Base-by-base conservation (phyloP, 2,113 vertebrate species). In the Recurvirostra avosetta region DNA sequence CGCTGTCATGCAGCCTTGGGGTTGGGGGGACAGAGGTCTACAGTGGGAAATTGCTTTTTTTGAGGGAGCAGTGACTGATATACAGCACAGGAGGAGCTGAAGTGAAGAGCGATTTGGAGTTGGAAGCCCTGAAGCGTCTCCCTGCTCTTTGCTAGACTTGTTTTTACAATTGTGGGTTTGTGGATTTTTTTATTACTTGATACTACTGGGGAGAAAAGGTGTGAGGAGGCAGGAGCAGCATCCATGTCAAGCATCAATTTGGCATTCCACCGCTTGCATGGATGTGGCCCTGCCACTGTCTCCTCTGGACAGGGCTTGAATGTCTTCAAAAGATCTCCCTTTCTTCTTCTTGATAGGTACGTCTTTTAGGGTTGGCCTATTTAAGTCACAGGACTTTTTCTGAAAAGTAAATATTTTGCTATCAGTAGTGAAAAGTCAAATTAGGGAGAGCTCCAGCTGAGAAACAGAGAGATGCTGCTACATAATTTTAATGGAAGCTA, bases 211-310 rank as follows among this genome's bases (percentile, higher is more conserved):
- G 20, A 52, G 34, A 75, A 59, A 49, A 91, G 8, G 10, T 72
- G 21, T 1, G 34, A 75, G 49, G 58, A 83, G n/a, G 22, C 25
- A 62, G 52, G 52, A 88, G 47, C 5, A 5, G 27, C 27, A 43
- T 79, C 56, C 0, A 1, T 1, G 1, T 62, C 14, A 41, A 30
- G 16, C 41, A 71, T 52, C 22, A 8, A 0, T 59, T 75, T 34
- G 67, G 29, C 41, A n/a, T 47, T 43, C 14, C 12, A 2, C 15
- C 84, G 90, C 30, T 73, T 8, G 11, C 4, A 5, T 14, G 40
- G 70, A 36, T 85, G 70, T 85, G 43, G 40, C 26, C 36, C 34
- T 82, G 23, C 10, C 23, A 26, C 40, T 55, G 29, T 21, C 65
- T 73, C 21, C 19, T 94, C 25, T 18, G 40, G 29, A 32, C 19